Conservation (phyloP, 2,888 invertebrate species). For the Hofmannophila pseudospretella region DNA sequence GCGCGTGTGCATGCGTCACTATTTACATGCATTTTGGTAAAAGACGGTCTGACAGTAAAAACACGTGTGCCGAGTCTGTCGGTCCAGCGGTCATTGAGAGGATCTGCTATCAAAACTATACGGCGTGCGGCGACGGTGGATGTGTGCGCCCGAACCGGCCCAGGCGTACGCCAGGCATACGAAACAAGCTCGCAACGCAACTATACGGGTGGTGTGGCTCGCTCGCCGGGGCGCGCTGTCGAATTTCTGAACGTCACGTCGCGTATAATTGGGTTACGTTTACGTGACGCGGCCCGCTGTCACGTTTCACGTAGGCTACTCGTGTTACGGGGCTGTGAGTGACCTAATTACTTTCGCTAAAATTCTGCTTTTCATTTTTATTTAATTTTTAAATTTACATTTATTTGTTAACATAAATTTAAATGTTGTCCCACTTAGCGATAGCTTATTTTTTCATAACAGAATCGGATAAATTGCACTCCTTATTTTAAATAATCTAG, state of each 20-base stretch:
- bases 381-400: too few species aligned
- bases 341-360: slow-evolving; percentile 66
- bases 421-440: too few species aligned
- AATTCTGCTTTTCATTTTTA: slow-evolving; percentile 7
- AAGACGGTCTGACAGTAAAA: slow-evolving; percentile 33
- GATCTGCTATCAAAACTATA: slow-evolving; percentile 66
- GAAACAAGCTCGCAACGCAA: slow-evolving; percentile 67
- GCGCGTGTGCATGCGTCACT: slow-evolving; percentile 46
- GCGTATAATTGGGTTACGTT: slow-evolving; percentile 72
- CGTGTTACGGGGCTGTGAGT: slow-evolving; percentile 54
- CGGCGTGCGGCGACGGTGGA: slow-evolving; percentile 43
- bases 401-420: too few species aligned
- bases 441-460: too few species aligned
- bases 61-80: slow-evolving; percentile 79
- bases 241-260: slow-evolving; percentile 67
- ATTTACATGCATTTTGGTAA: slow-evolving; percentile 65
- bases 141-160: slow-evolving; percentile 66
- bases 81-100: slow-evolving; percentile 82
- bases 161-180: slow-evolving; percentile 60
- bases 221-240: slow-evolving; percentile 44
- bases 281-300: slow-evolving; percentile 61
- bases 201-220: slow-evolving; percentile 18
- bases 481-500: too few species aligned
- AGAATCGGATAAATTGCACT: too few species aligned
- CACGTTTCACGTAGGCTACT: slow-evolving; percentile 47